Evolutionary conservation across 2,888 invertebrate genomes (phyloP).

Genomic region (Hypsopygia costalis): DNA sequence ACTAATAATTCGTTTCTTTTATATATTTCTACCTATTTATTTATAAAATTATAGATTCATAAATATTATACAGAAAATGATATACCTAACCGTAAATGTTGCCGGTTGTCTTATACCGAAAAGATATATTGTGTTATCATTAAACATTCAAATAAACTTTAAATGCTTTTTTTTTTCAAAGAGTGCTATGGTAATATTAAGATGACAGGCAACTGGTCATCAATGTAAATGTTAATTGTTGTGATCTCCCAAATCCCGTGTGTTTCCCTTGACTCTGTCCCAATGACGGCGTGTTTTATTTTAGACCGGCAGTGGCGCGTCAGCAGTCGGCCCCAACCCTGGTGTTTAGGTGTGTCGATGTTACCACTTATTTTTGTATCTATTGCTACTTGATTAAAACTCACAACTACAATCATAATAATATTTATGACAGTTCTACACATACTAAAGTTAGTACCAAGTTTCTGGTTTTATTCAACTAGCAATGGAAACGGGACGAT

Average conservation of each 20-base stretch:
- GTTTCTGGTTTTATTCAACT: conserved; percentile 44
- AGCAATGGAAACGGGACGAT: conserved; percentile 47
- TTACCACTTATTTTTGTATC: conserved; percentile 59
- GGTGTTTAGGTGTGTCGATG: conserved; percentile 82
- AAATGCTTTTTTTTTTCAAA: no score
- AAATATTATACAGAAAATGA: no score
- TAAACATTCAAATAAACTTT: no score
- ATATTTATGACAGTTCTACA: not conserved
- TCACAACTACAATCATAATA: conserved; percentile 8
- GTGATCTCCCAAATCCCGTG: conserved; percentile 29
- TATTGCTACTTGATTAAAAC: conserved; percentile 55
- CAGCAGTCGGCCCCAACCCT: conserved; percentile 80
- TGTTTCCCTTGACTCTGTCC: conserved; percentile 51
- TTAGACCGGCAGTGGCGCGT: conserved; percentile 80
- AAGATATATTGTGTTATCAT: no score
- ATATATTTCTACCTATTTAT: no score
- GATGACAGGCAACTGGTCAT: conserved; percentile 22
- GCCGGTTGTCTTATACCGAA: no score
- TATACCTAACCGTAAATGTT: no score
- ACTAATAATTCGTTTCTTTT: no score
- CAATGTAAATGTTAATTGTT: conserved; percentile 22
- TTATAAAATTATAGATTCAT: no score
- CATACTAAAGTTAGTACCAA: not conserved
- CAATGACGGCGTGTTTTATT: conserved; percentile 75
- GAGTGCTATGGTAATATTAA: no score